These are phyloP conservation scores for Anthoscopus minutus DNA, from an alignment of 2,113 vertebrate species.

Conservation along the genomic window DNA sequence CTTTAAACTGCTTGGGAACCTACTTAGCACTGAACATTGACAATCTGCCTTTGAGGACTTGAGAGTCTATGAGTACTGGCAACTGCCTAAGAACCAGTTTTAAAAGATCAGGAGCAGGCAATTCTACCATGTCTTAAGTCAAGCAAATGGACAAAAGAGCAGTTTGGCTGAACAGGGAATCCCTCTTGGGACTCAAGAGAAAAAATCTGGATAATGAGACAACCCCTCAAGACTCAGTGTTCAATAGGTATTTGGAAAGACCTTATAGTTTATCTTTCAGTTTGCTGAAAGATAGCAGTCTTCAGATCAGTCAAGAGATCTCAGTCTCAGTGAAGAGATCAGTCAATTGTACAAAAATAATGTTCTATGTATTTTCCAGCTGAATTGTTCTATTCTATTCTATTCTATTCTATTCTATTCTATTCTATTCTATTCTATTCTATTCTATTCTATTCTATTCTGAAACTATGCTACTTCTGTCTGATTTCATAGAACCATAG, in stretches of 20 bases:
- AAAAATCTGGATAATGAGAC: neutral
- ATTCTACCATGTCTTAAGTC: neutral
- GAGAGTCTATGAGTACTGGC: neutral
- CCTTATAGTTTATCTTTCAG: neutral
- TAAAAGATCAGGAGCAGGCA: neutral
- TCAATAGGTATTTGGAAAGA: neutral
- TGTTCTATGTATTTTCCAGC: rapidly evolving
- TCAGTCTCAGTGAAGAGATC: neutral
- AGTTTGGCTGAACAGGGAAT: neutral
- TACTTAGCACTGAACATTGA: neutral
- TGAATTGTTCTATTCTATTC: neutral
- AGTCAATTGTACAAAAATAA: neutral
- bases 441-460: too few relatives aligned
- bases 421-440: neutral
- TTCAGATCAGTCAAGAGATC: too few relatives aligned
- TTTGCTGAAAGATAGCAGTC: too few relatives aligned
- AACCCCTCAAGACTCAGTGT: too few relatives aligned
- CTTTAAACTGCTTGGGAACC: neutral
- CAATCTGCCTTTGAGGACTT: neutral
- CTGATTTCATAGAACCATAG: neutral
- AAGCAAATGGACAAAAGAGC: neutral
- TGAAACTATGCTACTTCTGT: neutral
- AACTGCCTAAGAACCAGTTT: neutral
- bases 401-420: neutral
- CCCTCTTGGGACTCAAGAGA: neutral